These are phyloP conservation scores for Yasuhikotakia modesta DNA, from an alignment of 2,797 vertebrate genomes.

Conservation along the genomic window DNA sequence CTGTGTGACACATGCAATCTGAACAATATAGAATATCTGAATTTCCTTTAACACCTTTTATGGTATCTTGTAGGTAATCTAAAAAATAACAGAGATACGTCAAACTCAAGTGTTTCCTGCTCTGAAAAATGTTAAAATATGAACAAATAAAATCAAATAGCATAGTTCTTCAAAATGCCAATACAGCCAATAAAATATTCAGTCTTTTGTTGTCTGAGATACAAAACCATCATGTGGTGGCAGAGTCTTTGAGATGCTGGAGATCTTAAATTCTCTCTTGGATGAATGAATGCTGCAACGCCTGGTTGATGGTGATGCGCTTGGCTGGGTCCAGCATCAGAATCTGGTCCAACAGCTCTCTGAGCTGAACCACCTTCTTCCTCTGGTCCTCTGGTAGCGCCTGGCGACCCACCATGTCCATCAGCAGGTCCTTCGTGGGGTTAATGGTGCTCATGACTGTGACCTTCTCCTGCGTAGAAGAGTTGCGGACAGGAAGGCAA, in stretches of 20 bases:
- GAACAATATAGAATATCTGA: constrained; percentile 35
- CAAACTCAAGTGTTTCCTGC: constrained; percentile 5
- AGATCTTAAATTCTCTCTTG: constrained; percentile 93
- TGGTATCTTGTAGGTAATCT: constrained; percentile 11
- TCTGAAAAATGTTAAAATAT: constrained; percentile 18
- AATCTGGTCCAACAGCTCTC: constrained; percentile 97
- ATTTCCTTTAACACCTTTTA: constrained; percentile 8
- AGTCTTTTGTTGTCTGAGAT: constrained; percentile 54
- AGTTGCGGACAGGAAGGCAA: background rate
- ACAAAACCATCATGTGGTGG: constrained; percentile 54
- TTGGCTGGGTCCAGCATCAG: constrained; percentile 99
- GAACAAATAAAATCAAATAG: constrained; percentile 30
- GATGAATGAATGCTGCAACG: constrained; percentile 97
- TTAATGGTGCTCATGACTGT: constrained; percentile 99
- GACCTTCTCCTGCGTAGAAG: constrained; percentile 89
- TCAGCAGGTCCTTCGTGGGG: constrained; percentile 97
- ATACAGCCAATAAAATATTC: constrained; percentile 32
- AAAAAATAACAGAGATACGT: constrained; percentile 3
- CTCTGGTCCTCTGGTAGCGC: constrained; percentile 98
- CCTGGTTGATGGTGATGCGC: constrained; percentile 99
- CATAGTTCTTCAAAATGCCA: background rate
- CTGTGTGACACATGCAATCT: constrained; percentile 22
- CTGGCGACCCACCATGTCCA: constrained; percentile 96
- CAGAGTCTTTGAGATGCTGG: constrained; percentile 45
- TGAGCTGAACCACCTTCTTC: constrained; percentile 98